phyloP scores from a whole-genome alignment of 2,113 vertebrate species.

The Gymnarchus niloticus region DNA sequence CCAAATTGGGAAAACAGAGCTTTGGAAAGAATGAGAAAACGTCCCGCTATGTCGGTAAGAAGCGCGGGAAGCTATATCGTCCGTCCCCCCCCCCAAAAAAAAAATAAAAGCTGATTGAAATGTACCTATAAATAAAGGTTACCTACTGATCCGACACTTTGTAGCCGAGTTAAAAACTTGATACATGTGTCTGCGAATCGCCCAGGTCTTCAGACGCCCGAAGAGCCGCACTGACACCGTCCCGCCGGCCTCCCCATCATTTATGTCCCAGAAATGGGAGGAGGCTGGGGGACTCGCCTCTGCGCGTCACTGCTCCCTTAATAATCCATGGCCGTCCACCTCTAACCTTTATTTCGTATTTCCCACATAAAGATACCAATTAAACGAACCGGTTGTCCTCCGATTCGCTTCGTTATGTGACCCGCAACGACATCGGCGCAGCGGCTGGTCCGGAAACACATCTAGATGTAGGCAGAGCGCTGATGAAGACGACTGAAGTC shows the following conservation, averaged over 20 bases:
- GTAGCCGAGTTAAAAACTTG: not conserved
- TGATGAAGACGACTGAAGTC: not conserved
- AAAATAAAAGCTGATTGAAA: not conserved
- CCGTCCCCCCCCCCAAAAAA: not conserved
- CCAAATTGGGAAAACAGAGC: not conserved
- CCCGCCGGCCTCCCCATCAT: not conserved
- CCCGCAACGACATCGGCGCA: not conserved
- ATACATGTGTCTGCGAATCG: not conserved
- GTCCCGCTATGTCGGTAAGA: not conserved
- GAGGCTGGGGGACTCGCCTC: not conserved
- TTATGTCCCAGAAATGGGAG: not conserved
- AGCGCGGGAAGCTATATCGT: not conserved
- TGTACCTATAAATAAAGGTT: not conserved
- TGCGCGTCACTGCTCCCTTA: not conserved
- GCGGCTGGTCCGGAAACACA: not conserved
- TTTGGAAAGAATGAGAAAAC: not conserved
- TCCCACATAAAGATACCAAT: not conserved
- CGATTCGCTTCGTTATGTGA: not conserved
- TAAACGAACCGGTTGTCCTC: not conserved
- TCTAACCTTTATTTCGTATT: not conserved
- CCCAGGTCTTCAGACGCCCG: not conserved
- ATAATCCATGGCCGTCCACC: not conserved
- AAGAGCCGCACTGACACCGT: not conserved
- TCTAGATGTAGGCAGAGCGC: not conserved
- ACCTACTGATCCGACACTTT: not conserved